These are phyloP conservation scores for Cheilosia scutellata DNA, from an alignment of 2,888 invertebrate genomes.

Conservation along the genomic window DNA sequence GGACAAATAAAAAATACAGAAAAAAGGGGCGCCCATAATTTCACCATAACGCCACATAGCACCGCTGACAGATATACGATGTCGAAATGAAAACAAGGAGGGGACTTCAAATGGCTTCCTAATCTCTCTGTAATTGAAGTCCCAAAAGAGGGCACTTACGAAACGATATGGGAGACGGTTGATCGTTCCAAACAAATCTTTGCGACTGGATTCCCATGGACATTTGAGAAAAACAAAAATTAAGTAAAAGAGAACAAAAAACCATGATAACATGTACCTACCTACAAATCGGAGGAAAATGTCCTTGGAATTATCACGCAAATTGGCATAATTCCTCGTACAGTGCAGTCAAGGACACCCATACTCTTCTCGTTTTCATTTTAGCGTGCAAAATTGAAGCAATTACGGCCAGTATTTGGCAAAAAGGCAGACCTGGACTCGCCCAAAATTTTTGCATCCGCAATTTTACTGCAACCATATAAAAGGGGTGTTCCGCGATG, in stretches of 20 bases:
- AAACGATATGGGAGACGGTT: conserved; percentile 1
- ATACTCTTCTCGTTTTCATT: conserved; percentile 46
- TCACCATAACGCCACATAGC: conserved; percentile 69
- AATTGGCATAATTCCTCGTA: conserved; percentile 41
- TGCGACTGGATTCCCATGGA: not conserved
- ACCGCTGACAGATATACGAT: conserved; percentile 70
- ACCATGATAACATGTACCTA: not conserved
- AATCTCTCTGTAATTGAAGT: conserved; percentile 59
- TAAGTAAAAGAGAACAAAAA: not conserved
- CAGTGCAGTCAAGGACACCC: conserved; percentile 49
- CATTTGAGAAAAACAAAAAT: not conserved
- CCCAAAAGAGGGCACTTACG: conserved; percentile 34
- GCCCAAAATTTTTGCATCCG: conserved; percentile 36
- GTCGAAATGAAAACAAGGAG: conserved; percentile 66
- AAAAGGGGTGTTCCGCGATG: conserved; percentile 70
- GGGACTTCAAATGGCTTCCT: conserved; percentile 69
- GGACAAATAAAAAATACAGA: not conserved
- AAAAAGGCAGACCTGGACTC: conserved; percentile 45
- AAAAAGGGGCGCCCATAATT: conserved; percentile 47
- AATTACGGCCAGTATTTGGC: conserved; percentile 47
- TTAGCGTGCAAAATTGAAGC: conserved; percentile 46
- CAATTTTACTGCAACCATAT: conserved; percentile 69
- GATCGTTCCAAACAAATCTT: not conserved
- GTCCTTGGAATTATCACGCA: conserved; percentile 63
- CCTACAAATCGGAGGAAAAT: not conserved